Conservation (phyloP, 2,888 invertebrate species). For the Melikaiella ostensackeni region DNA sequence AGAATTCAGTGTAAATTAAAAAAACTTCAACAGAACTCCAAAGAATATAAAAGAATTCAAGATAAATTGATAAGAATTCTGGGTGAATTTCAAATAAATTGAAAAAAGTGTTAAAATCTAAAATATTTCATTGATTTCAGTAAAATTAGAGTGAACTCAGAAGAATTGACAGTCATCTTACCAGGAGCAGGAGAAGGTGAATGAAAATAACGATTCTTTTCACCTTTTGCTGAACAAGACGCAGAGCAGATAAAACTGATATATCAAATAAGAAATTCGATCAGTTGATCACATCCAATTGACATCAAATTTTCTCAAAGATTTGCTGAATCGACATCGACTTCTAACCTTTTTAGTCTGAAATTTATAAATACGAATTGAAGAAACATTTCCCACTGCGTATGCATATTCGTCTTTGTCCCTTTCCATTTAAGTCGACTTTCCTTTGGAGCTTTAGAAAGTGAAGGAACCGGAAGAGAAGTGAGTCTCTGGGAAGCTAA, state of each 20-base stretch:
- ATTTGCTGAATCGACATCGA: neutral
- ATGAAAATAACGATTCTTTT: neutral
- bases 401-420: slow-evolving; percentile 26
- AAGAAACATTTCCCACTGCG: neutral
- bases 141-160: no score
- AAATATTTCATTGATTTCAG: no score
- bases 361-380: neutral
- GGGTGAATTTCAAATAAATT: no score
- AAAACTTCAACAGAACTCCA: no score
- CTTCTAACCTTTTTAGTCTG: neutral
- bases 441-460: slow-evolving; percentile 24
- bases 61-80: no score
- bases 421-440: slow-evolving; percentile 12
- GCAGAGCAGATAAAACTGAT: neutral
- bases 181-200: no score
- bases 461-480: slow-evolving; percentile 32
- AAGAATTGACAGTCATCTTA: no score
- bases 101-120: no score
- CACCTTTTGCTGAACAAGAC: neutral
- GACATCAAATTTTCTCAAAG: neutral
- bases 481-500: slow-evolving; percentile 28
- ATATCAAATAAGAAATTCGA: slow-evolving; percentile 6
- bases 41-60: no score
- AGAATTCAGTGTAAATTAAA: no score
- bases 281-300: neutral